Evolutionary conservation across 2,113 vertebrate species (phyloP).

Genomic region (Anthoscopus minutus): DNA sequence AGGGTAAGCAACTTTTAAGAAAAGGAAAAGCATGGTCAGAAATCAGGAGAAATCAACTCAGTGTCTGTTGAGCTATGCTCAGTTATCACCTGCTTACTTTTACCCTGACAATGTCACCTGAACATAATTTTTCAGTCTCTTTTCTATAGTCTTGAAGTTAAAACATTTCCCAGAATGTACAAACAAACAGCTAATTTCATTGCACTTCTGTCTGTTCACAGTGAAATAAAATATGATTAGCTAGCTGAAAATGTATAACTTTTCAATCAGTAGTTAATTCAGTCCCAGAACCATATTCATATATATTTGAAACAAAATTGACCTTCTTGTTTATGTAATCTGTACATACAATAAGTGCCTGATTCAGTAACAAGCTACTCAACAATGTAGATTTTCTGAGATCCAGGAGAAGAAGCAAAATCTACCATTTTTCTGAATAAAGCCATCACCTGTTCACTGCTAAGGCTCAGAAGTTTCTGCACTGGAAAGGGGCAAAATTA

Average conservation of each 20-base stretch:
- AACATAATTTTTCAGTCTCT: background rate
- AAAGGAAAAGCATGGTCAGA: background rate
- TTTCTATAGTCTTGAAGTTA: background rate
- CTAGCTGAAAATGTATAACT: conserved; percentile 44
- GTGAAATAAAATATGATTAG: conserved; percentile 41
- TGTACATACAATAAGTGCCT: conserved; percentile 46
- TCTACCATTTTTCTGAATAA: background rate
- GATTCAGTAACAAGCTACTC: conserved; percentile 49
- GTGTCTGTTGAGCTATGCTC: background rate
- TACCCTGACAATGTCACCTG: background rate
- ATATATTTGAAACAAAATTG: conserved; percentile 59
- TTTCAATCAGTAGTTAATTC: conserved; percentile 49
- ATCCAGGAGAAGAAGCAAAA: background rate
- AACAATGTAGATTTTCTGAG: conserved; percentile 8
- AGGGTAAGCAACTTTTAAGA: background rate
- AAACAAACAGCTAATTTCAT: conserved; percentile 65
- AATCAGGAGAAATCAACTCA: background rate
- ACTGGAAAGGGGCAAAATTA: background rate
- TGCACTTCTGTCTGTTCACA: conserved; percentile 43
- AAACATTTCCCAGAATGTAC: conserved; percentile 36
- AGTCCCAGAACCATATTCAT: conserved; percentile 13
- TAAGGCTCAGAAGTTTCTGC: background rate
- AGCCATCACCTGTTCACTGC: conserved; percentile 15
- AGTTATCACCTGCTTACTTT: background rate
- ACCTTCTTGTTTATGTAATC: conserved; percentile 61